Evolutionary conservation across 2,113 vertebrate species (phyloP), one percentile per base, ranked within the genome.

Genomic region (Heterochromis multidens): DNA sequence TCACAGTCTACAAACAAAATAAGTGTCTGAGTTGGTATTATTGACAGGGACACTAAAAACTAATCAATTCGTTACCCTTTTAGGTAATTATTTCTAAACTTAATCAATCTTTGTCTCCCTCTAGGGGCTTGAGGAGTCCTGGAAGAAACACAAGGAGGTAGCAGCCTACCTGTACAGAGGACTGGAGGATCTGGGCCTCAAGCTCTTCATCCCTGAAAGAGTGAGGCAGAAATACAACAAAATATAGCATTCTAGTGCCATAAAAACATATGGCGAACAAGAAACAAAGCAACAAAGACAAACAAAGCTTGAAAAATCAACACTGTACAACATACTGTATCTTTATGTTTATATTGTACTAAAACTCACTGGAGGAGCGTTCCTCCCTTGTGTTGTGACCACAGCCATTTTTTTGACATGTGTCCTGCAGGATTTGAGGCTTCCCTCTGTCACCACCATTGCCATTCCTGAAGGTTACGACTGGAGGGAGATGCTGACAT

Each of bases 391-490:
- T 84, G 62, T 77, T 78, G 21, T 43, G 46, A 83, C 6, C 5
- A 25, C 10, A 56, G 21, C 29, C 5, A n/a, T 70, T 54, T 70
- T 31, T 6, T 63, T 43, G 14, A 54, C 33, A 54, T 84, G 16
- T 82, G 33, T 83, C 11, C 23, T 77, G 21, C 88, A 97, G 96
- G 94, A 95, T 61, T 79, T 95, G 1, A 96, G 98, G 21, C 96
- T 99, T 43, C 98, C 98, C 57, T 99, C 98, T 0, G 90, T 99
- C 82, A 99, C 98, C 91, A 97, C 98, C 0, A 92, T 99, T 70
- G 90, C 46, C 0, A 95, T 97, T 54, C 98, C 99, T 0, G 57
- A 95, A 0, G 98, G 97, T 11, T 99, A 98, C 1, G 13, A 96
- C 83, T 99, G 97, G 97, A 97, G 92, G 81, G 96, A 99, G 82